Conservation (phyloP, 2,888 invertebrate species). For the Cephalotes varians region DNA sequence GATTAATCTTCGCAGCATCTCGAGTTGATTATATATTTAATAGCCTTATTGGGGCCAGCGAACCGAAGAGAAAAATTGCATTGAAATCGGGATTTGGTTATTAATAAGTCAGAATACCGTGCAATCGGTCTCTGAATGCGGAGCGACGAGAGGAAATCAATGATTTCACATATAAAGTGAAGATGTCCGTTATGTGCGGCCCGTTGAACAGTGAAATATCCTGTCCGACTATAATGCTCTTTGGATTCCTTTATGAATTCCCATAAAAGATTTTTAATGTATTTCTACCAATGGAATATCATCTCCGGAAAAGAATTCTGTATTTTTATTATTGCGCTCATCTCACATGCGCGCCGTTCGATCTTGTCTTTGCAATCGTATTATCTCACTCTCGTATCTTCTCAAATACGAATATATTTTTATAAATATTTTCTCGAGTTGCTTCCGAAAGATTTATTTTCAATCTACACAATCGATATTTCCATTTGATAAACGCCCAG, state of each 20-base stretch:
- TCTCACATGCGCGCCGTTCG: neutral
- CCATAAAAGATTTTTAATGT: constrained; percentile 18
- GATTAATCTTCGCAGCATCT: constrained; percentile 10
- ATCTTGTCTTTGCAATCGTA: neutral
- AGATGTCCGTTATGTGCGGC: constrained; percentile 11
- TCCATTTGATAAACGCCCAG: neutral
- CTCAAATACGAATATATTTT: neutral
- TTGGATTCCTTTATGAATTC: constrained; percentile 24
- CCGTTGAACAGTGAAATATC: constrained; percentile 38
- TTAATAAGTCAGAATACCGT: constrained; percentile 29
- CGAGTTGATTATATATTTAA: neutral
- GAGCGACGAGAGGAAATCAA: constrained; percentile 46
- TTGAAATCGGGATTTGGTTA: constrained; percentile 22
- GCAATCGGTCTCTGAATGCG: constrained; percentile 13
- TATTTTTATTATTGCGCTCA: constrained; percentile 7
- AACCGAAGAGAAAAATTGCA: constrained; percentile 9
- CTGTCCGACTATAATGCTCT: neutral
- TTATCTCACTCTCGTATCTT: constrained; percentile 9
- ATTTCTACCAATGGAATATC: neutral
- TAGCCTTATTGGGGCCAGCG: neutral
- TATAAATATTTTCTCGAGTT: neutral
- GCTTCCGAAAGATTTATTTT: neutral
- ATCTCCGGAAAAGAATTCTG: neutral
- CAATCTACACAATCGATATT: neutral
- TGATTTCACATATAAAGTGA: constrained; percentile 41